Conservation (phyloP, 2,888 invertebrate species). For the Leptogaster cylindrica region DNA sequence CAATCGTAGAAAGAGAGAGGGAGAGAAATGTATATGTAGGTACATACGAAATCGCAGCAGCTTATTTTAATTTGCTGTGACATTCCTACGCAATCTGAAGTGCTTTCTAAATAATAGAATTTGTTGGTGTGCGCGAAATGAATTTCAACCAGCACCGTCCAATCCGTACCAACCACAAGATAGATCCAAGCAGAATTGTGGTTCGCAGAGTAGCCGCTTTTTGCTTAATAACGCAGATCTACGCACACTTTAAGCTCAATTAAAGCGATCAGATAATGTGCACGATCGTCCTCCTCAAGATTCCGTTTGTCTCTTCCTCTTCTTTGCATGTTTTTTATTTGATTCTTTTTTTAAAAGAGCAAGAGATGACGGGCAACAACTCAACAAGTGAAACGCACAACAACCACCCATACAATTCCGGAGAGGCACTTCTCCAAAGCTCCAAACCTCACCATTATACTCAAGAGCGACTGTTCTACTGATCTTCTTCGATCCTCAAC, state of each 20-base stretch:
- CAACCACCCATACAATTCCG: not conserved
- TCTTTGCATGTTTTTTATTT: too few species aligned
- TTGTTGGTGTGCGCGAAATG: constrained; percentile 1
- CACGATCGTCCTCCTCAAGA: not conserved
- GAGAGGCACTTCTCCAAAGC: too few species aligned
- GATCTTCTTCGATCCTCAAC: constrained; percentile 22
- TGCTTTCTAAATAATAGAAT: not conserved
- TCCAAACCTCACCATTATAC: too few species aligned
- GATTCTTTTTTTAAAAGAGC: too few species aligned
- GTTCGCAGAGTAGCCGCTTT: not conserved
- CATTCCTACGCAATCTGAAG: constrained; percentile 13
- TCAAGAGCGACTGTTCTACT: constrained; percentile 7
- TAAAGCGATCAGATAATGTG: constrained; percentile 6
- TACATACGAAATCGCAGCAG: not conserved
- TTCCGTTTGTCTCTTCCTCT: too few species aligned
- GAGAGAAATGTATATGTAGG: too few species aligned
- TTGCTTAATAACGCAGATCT: constrained; percentile 17
- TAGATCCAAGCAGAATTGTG: not conserved
- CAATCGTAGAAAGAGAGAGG: too few species aligned
- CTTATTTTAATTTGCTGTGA: constrained; percentile 9
- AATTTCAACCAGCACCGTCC: not conserved
- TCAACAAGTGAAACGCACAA: too few species aligned
- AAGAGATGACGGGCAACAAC: too few species aligned
- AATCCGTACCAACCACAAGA: too few species aligned
- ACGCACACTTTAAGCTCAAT: constrained; percentile 18